Evolutionary conservation across 1,140 invertebrate genomes (phyloP), one percentile per base, ranked within the genome.

Genomic region (Pogonomyrmex barbatus): DNA sequence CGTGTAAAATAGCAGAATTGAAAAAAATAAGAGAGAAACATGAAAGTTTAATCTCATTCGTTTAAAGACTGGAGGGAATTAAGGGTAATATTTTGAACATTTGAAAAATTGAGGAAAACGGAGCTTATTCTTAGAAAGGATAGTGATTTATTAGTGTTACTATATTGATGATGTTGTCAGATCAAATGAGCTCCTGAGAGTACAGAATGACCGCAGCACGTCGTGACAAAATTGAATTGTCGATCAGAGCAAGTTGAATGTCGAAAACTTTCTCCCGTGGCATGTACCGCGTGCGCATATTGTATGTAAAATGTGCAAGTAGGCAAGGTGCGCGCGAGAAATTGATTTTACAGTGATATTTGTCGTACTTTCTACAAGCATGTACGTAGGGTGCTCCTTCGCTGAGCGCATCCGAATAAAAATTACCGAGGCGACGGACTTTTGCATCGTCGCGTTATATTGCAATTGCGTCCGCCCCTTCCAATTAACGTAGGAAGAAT

Each of bases 281-380:
- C 42, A 54, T 39, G 75, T 50, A 42, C n/a, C 33, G 12, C 14
- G 30, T 8, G 56, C 45, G 58, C 42, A 62, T 62, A 77, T 76
- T 76, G 56, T 77, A 77, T 62, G 36, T 76, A 60, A 76, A 63
- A 78, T 78, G 58, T 36, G 30, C 75, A 78, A 63, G 56, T 62
- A 77, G 75, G 24, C 75, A 63, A 78, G 42, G 39, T 62, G 24
- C 56, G 24, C 52, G 17, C 42, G 75, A 36, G 42, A 78, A 78
- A 78, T 78, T 63, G 75, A 78, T 78, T 78, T 78, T 63, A 62
- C 58, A 78, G 39, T 58, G 70, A 45, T 60, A 63, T 63, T 36
- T 47, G 75, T 58, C 42, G 14, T 47, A 50, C 58, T 62, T 63
- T 78, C 58, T 77, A 52, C 14, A n/a, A 12, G 45, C 9, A 10